phyloP scores from a whole-genome alignment of 2,888 invertebrate species.

The Onchidella celtica region DNA sequence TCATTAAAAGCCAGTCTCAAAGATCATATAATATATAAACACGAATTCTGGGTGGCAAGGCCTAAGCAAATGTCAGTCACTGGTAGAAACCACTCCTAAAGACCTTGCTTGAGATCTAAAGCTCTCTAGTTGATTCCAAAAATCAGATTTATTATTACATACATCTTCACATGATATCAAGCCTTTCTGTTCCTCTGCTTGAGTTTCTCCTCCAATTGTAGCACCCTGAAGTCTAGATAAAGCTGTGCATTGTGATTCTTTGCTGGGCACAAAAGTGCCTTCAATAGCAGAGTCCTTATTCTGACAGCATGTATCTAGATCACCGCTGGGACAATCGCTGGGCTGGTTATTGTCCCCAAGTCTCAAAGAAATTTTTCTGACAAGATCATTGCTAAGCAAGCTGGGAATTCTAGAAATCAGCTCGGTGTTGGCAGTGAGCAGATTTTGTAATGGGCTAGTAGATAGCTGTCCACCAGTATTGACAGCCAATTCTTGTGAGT shows the following conservation, averaged over 20 bases:
- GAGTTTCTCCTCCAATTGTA: not conserved
- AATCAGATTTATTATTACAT: constrained; percentile 29
- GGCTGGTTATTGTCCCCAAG: not conserved
- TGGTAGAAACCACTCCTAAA: not conserved
- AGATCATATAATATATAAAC: too few relatives aligned
- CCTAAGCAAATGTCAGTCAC: constrained; percentile 18
- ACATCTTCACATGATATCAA: constrained; percentile 32
- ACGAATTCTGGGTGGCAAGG: too few relatives aligned
- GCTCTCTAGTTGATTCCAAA: constrained; percentile 38
- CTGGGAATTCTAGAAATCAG: constrained; percentile 28
- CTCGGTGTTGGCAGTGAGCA: constrained; percentile 14
- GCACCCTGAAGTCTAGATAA: not conserved
- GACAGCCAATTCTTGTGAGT: not conserved
- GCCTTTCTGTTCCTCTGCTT: not conserved
- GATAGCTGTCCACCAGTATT: not conserved
- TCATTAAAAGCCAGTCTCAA: too few relatives aligned
- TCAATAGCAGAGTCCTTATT: not conserved
- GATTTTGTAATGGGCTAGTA: not conserved
- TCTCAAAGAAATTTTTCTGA: not conserved
- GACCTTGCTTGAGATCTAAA: constrained; percentile 32
- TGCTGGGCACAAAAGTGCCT: not conserved
- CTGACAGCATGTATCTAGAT: not conserved
- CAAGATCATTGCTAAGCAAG: not conserved
- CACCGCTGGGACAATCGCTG: not conserved
- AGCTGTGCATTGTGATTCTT: not conserved